Base-by-base conservation (phyloP, 2,113 vertebrate species). In the Mystacornis crossleyi region DNA sequence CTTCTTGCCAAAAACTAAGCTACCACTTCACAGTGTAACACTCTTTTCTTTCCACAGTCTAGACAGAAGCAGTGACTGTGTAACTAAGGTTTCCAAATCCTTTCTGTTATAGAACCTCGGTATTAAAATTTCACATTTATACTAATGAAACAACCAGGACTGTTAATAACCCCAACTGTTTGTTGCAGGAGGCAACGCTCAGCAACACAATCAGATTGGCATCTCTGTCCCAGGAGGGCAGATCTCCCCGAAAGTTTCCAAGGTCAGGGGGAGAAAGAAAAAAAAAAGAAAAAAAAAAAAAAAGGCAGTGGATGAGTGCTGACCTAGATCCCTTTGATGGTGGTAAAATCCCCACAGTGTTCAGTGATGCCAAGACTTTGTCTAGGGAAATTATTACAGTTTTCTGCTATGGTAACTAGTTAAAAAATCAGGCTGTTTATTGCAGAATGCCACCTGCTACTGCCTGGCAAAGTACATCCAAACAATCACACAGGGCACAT, bases 41-140 rank as follows among this genome's bases (percentile, higher is more conserved):
- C 51, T 87, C 73, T 86, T 83, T 95, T 86, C 83, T 92, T 89
- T 93, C 70, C 65, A 43, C 42, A 70, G 92, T 83, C 94, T 89
- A 92, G 89, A 89, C 89, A 93, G 64, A 54, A 88, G 47, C 61
- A 65, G 23, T 43, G 47, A 89, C 42, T 82, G 50, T 19, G 9
- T 61, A 73, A 83, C 67, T 79, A 47, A 61, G 33, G n/a, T 60
- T 89, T 93, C 86, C 60, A 83, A 95, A 83, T 71, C 33, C 75
- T 58, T 70, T 43, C 34, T 54, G 67, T 61, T 81, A 65, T 61
- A 93, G 89, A 95, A 47, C 12, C 29, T 43, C 0, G 0, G 47
- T 16, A 64, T 92, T 58, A 51, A 78, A 84, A 86, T 78, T 54
- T 83, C 43, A 45, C 26, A 14, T 62, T 95, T 79, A n/a, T 86